These are phyloP conservation scores for Mandrillus leucophaeus DNA, from an alignment of 2,113 vertebrate genomes.

Conservation along the genomic window DNA sequence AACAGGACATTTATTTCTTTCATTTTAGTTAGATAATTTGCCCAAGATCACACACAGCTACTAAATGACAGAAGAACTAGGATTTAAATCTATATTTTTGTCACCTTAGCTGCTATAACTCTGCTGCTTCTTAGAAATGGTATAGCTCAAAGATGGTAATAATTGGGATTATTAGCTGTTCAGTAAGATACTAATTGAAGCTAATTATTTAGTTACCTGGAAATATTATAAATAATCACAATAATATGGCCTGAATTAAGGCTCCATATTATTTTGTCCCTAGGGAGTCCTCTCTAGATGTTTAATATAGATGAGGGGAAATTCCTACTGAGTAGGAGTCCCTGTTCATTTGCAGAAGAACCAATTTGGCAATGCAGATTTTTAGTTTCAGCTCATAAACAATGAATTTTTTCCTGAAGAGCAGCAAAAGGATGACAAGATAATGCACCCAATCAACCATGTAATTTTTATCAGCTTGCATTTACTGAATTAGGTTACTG, in stretches of 20 bases:
- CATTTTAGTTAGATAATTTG: slow-evolving; percentile 10
- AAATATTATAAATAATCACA: slow-evolving; percentile 23
- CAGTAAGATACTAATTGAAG: neutral
- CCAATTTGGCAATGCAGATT: neutral
- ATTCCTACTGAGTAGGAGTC: neutral
- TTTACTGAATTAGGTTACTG: slow-evolving; percentile 30
- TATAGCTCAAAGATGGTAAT: neutral
- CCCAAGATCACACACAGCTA: neutral
- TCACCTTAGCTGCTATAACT: neutral
- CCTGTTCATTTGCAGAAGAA: neutral
- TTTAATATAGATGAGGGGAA: slow-evolving; percentile 39
- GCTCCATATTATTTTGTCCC: neutral
- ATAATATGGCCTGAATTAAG: neutral
- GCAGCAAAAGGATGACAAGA: neutral
- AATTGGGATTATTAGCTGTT: slow-evolving; percentile 3
- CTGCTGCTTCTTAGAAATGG: neutral
- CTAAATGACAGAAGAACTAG: neutral
- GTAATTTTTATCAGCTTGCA: neutral
- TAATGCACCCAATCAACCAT: neutral
- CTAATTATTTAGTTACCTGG: slow-evolving; percentile 41
- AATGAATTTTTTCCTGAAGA: slow-evolving; percentile 24
- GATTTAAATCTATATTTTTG: slow-evolving; percentile 24
- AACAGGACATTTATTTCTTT: neutral
- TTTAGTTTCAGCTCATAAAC: slow-evolving; percentile 35
- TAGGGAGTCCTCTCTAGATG: neutral